Evolutionary conservation across 2,888 invertebrate genomes (phyloP).

Genomic region (Deroplatys truncata): DNA sequence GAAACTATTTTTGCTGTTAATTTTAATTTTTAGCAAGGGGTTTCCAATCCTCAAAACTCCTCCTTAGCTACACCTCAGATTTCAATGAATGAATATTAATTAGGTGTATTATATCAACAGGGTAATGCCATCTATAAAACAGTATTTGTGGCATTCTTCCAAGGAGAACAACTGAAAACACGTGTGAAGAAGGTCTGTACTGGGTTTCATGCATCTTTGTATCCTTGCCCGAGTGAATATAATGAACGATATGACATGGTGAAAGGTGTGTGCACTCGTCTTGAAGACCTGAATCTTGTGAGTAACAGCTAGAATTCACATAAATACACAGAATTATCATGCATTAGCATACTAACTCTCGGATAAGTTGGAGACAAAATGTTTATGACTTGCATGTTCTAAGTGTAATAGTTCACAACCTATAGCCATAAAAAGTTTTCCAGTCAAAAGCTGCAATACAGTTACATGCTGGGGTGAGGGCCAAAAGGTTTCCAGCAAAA

Average conservation of each 20-base stretch:
- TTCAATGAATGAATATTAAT: no score
- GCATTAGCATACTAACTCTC: no score
- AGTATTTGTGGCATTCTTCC: conserved; percentile 84
- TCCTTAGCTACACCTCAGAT: no score
- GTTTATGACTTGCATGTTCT: no score
- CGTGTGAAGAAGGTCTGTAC: conserved; percentile 91
- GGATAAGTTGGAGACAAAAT: no score
- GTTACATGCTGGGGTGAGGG: no score
- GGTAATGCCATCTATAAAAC: conserved; percentile 85
- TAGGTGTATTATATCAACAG: conserved; percentile 45
- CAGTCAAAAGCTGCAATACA: no score
- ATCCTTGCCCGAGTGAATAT: conserved; percentile 86
- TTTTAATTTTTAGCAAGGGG: no score
- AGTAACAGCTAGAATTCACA: conserved; percentile 17
- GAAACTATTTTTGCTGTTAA: no score
- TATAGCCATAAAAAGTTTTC: not conserved
- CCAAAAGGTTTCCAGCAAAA: no score
- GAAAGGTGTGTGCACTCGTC: conserved; percentile 80
- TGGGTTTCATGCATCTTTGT: conserved; percentile 87
- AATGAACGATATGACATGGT: conserved; percentile 85
- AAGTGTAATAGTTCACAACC: not conserved
- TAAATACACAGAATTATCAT: not conserved
- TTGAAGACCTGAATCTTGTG: conserved; percentile 82
- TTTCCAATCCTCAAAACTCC: no score
- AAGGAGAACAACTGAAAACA: conserved; percentile 88